phyloP scores from a whole-genome alignment of 2,888 invertebrate genomes.

The Chorisops tibialis region DNA sequence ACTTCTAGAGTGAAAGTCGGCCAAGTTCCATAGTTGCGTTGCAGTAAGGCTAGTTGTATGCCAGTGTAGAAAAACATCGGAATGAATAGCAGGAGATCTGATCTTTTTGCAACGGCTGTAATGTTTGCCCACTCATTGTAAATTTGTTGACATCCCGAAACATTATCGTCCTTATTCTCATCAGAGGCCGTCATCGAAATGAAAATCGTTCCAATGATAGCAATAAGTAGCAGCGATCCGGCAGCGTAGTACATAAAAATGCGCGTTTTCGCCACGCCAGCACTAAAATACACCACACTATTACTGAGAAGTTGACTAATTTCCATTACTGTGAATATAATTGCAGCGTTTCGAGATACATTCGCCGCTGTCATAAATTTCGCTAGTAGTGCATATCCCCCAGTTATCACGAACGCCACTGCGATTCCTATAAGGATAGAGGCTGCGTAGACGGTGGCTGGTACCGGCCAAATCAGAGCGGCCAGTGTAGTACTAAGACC shows the following conservation, averaged over 20 bases:
- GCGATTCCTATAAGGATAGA: not conserved
- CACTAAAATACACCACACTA: not conserved
- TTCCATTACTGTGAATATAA: not conserved
- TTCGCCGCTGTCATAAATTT: not conserved
- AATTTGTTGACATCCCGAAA: not conserved
- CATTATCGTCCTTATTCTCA: not conserved
- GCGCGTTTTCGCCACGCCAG: not conserved
- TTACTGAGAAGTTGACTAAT: not conserved
- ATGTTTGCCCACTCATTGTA: not conserved
- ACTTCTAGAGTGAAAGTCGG: constrained; percentile 5
- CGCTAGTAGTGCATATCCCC: not conserved
- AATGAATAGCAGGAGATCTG: not conserved
- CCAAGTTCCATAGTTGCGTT: constrained; percentile 13
- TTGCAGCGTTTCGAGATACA: not conserved
- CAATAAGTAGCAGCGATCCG: not conserved
- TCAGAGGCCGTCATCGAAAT: not conserved
- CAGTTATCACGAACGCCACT: not conserved
- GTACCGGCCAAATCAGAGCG: not conserved
- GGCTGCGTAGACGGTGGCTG: not conserved
- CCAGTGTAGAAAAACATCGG: constrained; percentile 10
- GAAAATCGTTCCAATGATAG: not conserved
- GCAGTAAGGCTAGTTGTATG: not conserved
- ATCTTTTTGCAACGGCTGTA: not conserved
- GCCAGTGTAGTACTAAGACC: not conserved
- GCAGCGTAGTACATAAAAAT: not conserved